These are phyloP conservation scores for Sclerodermus sp. DNA, from an alignment of 2,888 invertebrate species.

Conservation along the genomic window DNA sequence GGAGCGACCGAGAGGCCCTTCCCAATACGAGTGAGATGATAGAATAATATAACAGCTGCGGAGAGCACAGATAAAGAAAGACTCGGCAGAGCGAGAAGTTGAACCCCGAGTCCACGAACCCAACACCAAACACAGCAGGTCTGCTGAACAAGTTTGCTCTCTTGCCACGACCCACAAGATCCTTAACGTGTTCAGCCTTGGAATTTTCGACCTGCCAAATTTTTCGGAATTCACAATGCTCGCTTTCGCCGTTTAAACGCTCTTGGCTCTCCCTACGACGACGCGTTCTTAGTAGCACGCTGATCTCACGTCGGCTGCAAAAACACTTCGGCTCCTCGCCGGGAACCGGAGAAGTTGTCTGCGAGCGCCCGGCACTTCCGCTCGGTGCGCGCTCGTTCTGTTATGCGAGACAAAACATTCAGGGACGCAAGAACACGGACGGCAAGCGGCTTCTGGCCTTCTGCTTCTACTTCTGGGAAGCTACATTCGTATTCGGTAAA, in stretches of 20 bases:
- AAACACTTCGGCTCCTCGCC: background rate
- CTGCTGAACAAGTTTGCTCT: too few species aligned
- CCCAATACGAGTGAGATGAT: too few species aligned
- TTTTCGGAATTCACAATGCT: constrained; percentile 7
- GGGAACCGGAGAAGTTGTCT: background rate
- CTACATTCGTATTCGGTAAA: too few species aligned
- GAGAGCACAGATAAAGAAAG: too few species aligned
- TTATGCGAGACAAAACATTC: background rate
- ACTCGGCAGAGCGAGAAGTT: too few species aligned
- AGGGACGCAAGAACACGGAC: constrained; percentile 3
- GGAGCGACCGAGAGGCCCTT: too few species aligned
- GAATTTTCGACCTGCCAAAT: constrained; percentile 14
- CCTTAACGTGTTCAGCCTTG: constrained; percentile 12
- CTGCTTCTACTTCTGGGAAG: too few species aligned
- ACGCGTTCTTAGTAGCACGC: background rate
- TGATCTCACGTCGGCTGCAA: background rate
- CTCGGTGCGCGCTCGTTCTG: constrained; percentile 14
- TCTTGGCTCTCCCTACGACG: background rate
- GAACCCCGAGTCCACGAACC: too few species aligned
- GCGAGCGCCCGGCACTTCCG: background rate
- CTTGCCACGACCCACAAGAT: constrained; percentile 7
- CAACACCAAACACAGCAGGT: too few species aligned
- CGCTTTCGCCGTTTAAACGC: background rate
- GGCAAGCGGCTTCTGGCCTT: too few species aligned
- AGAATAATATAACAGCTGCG: too few species aligned